A percentile compares a stretch with the other conserved stretches of the same genome.
These are phyloP conservation scores for Polypedilum pembai DNA, from an alignment of 1,140 invertebrate genomes.

Conservation along the genomic window DNA sequence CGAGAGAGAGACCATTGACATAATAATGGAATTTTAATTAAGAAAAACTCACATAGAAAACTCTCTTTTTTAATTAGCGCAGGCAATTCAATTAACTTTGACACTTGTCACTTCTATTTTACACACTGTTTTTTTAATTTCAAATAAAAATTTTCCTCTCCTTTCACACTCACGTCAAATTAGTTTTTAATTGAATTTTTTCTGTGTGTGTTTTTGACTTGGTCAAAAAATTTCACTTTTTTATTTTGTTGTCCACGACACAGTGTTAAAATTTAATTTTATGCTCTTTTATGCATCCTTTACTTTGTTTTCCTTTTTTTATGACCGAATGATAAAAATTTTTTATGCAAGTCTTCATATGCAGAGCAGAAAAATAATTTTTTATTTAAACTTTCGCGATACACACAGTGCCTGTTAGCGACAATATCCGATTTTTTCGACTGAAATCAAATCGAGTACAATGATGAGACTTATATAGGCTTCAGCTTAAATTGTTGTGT, in stretches of 20 bases:
- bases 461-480: conserved; percentile 25
- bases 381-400: background rate
- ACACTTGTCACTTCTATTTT: background rate
- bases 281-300: too few relatives aligned
- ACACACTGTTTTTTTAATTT: background rate
- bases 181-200: conserved; percentile 17
- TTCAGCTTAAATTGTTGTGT: conserved; percentile 24
- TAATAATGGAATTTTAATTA: too few relatives aligned
- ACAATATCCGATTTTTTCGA: conserved; percentile 11
- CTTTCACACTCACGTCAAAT: background rate
- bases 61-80: background rate
- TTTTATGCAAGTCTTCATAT: too few relatives aligned
- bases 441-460: conserved; percentile 18
- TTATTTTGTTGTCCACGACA: background rate
- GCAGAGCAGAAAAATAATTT: too few relatives aligned
- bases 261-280: background rate
- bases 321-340: too few relatives aligned
- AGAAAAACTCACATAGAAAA: background rate
- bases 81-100: background rate
- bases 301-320: too few relatives aligned
- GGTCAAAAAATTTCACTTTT: background rate
- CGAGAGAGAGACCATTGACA: too few relatives aligned
- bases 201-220: background rate
- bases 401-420: background rate
- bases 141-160: background rate